Conservation (phyloP, 2,888 invertebrate species). For the Tetropium fuscum region DNA sequence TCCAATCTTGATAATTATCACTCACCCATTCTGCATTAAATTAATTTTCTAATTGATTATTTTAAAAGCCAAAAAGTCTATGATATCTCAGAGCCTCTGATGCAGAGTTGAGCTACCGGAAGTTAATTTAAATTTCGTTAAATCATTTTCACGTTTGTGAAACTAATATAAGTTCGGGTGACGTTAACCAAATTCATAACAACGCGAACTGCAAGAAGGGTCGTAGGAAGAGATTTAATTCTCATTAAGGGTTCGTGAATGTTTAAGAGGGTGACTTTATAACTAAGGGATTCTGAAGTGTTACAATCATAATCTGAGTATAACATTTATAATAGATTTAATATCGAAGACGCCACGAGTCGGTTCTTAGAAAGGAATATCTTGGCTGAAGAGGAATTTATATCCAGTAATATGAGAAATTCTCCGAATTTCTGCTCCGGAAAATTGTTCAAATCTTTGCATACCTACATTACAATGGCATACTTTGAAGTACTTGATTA, state of each 20-base stretch:
- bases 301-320: conserved; percentile 23
- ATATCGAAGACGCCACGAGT: not conserved
- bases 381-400: too few relatives aligned
- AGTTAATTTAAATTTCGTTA: conserved; percentile 27
- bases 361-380: too few relatives aligned
- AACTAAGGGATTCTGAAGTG: conserved; percentile 23
- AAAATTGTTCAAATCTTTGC: too few relatives aligned
- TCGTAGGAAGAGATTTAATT: conserved; percentile 26
- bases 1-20: too few relatives aligned
- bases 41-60: too few relatives aligned
- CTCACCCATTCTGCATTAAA: too few relatives aligned
- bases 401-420: too few relatives aligned
- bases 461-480: too few relatives aligned
- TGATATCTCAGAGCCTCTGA: not conserved
- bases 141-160: conserved; percentile 24
- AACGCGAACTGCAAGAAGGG: conserved; percentile 12
- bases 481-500: too few relatives aligned
- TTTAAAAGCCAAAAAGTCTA: too few relatives aligned
- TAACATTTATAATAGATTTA: conserved; percentile 22
- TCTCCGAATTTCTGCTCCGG: too few relatives aligned
- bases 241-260: conserved; percentile 24
- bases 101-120: not conserved
- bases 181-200: conserved; percentile 25
- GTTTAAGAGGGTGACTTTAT: conserved; percentile 21
- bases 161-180: conserved; percentile 26